Percentiles rank a stretch among this genome's conserved stretches.
phyloP scores from a whole-genome alignment of 2,888 invertebrate genomes.

The Limulus polyphemus region DNA sequence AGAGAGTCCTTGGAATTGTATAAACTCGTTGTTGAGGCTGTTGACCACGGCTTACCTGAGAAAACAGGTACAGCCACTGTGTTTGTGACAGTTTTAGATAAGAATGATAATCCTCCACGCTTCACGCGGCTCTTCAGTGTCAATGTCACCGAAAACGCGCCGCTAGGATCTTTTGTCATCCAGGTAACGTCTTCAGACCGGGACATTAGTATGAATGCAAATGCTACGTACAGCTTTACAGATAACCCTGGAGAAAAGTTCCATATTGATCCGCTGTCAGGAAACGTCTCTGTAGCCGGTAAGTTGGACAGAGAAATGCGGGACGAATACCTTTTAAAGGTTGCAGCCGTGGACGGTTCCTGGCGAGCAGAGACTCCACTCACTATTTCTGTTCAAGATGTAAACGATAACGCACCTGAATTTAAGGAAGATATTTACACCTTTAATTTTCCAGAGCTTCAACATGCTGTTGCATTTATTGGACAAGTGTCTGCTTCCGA shows the following conservation, averaged over 20 bases:
- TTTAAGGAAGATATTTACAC: slow-evolving; percentile 76
- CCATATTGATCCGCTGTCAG: slow-evolving; percentile 71
- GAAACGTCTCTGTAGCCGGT: slow-evolving; percentile 80
- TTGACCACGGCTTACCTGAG: slow-evolving; percentile 70
- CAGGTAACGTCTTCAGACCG: slow-evolving; percentile 80
- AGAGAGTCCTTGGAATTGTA: slow-evolving; percentile 66
- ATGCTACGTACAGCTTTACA: slow-evolving; percentile 82
- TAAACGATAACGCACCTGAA: slow-evolving; percentile 88
- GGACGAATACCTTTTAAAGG: slow-evolving; percentile 77
- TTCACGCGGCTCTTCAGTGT: slow-evolving; percentile 83
- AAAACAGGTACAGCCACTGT: slow-evolving; percentile 70
- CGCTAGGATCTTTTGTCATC: slow-evolving; percentile 81
- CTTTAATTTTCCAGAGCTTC: slow-evolving; percentile 76
- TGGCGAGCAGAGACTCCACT: slow-evolving; percentile 83
- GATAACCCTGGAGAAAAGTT: slow-evolving; percentile 87
- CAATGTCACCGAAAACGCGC: slow-evolving; percentile 88
- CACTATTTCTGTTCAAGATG: slow-evolving; percentile 83
- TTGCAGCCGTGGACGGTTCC: slow-evolving; percentile 71
- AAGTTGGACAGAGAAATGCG: slow-evolving; percentile 78
- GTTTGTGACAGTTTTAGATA: slow-evolving; percentile 63
- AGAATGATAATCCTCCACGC: slow-evolving; percentile 88
- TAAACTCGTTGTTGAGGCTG: slow-evolving; percentile 65
- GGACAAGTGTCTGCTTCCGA: slow-evolving; percentile 81
- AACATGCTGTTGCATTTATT: slow-evolving; percentile 51
- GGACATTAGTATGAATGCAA: slow-evolving; percentile 74